Base-by-base conservation (phyloP, 2,888 invertebrate species). In the Globia sparganii region DNA sequence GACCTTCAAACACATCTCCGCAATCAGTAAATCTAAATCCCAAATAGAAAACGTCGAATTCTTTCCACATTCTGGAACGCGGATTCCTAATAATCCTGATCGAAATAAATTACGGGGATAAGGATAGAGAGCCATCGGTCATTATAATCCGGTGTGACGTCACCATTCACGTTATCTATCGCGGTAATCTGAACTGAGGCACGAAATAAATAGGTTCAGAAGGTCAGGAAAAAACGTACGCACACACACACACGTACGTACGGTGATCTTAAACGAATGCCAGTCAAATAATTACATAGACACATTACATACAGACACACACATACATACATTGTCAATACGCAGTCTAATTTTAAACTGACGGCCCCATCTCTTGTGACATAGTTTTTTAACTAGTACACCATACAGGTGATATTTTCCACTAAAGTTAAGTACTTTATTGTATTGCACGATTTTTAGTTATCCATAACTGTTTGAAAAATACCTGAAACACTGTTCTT, bases 141-240 rank as follows among this genome's bases (percentile, higher is more conserved):
- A 88, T 88, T 88, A 87, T 88, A 87, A 88, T 81, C 88, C 86
- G 72, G 43, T 40, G 78, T 83, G 78, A 84, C 80, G 87, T 87
- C 83, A 72, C 84, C 68, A 81, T 81, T 76, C 71, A 75, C 66
- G 84, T 73, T 87, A 87, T 86, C 88, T 75, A 78, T 75, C 75
- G 61, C 66, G 67, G 83, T 80, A 85, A 86, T 83, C 81, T 77
- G 78, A 66, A 80, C 77, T 77, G 77, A 40, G 43, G 1, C 3
- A 53, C 18, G 31, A 21, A n/a, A 46, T 5, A 56, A n/a, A 21
- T n/a, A 21, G 15, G 0, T 25, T 11, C 43, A 77, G 72, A 79
- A 77, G 46, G 71, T 79, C 0, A 2, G 3, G 34, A n/a, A 53
- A 11, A 25, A 67, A 46, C 0, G 4, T 15, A 46, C 8, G 21